Evolutionary conservation across 2,797 vertebrate genomes (phyloP).

Genomic region (Lates japonicus): DNA sequence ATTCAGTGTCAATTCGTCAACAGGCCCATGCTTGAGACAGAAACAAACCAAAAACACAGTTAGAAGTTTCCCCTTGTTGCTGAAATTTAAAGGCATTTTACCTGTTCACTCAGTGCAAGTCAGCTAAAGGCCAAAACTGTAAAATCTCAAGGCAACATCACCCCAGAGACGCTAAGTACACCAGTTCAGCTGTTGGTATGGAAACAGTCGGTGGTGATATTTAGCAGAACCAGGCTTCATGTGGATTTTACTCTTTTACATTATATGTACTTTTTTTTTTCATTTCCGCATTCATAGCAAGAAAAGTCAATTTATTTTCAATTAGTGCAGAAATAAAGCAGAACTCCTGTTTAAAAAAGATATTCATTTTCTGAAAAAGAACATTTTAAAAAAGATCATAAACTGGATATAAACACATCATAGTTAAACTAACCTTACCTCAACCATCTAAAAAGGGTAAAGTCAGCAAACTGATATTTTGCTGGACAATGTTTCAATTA

Average conservation of each 20-base stretch:
- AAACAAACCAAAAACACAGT: too few species aligned
- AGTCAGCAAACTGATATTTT: too few species aligned
- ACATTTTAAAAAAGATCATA: too few species aligned
- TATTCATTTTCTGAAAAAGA: not conserved
- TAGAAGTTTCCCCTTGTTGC: too few species aligned
- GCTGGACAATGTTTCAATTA: not conserved
- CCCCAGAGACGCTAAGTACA: not conserved
- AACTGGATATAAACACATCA: too few species aligned
- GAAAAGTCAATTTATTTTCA: slow-evolving; percentile 25
- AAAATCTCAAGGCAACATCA: not conserved
- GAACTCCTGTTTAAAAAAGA: not conserved
- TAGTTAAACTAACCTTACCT: too few species aligned
- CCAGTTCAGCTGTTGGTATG: not conserved
- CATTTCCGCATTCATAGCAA: not conserved
- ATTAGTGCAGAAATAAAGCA: slow-evolving; percentile 20
- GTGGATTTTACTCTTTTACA: slow-evolving; percentile 20
- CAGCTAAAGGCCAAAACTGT: not conserved
- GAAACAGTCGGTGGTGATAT: slow-evolving; percentile 38
- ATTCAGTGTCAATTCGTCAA: too few species aligned
- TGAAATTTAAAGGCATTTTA: too few species aligned
- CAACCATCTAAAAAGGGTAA: too few species aligned
- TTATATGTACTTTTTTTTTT: not conserved
- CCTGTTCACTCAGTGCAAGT: not conserved
- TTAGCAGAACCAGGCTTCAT: slow-evolving; percentile 33
- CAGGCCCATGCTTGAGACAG: too few species aligned